phyloP scores from a whole-genome alignment of 2,888 invertebrate genomes.

The Abscondita cerata region DNA sequence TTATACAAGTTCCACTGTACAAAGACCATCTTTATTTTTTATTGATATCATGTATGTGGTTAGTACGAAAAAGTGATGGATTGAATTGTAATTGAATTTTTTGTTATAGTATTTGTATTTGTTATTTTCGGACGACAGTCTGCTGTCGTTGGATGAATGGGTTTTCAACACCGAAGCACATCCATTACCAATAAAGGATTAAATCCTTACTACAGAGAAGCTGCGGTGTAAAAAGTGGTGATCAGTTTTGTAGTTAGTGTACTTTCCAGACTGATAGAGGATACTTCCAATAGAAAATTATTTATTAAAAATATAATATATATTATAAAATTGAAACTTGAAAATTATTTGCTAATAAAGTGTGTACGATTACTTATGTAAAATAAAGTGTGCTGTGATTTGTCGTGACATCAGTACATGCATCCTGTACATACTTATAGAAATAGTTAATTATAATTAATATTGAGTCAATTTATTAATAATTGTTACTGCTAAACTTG shows the following conservation, averaged over 20 bases:
- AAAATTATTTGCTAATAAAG: slow-evolving; percentile 12
- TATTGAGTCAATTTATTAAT: slow-evolving; percentile 35
- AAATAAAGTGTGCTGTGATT: slow-evolving; percentile 35
- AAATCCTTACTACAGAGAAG: slow-evolving; percentile 77
- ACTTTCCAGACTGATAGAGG: slow-evolving; percentile 33
- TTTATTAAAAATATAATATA: slow-evolving; percentile 35
- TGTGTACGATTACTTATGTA: slow-evolving; percentile 28
- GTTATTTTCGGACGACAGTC: slow-evolving; percentile 91
- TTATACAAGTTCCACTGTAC: too few relatives aligned
- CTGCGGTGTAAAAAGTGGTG: slow-evolving; percentile 33
- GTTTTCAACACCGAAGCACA: slow-evolving; percentile 99
- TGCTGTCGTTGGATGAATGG: slow-evolving; percentile 94
- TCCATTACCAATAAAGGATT: slow-evolving; percentile 86
- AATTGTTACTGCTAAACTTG: slow-evolving; percentile 28
- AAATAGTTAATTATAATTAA: slow-evolving; percentile 25
- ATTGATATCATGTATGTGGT: too few relatives aligned
- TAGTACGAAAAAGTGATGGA: too few relatives aligned
- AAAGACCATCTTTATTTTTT: too few relatives aligned
- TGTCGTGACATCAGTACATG: slow-evolving; percentile 31
- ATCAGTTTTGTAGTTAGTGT: slow-evolving; percentile 23
- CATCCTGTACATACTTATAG: slow-evolving; percentile 27
- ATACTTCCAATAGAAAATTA: slow-evolving; percentile 36
- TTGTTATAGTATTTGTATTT: slow-evolving; percentile 90
- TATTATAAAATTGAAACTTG: slow-evolving; percentile 26
- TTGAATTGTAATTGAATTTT: too few relatives aligned